Evolutionary conservation across 2,113 vertebrate genomes (phyloP).

Genomic region (Labeo rohita): DNA sequence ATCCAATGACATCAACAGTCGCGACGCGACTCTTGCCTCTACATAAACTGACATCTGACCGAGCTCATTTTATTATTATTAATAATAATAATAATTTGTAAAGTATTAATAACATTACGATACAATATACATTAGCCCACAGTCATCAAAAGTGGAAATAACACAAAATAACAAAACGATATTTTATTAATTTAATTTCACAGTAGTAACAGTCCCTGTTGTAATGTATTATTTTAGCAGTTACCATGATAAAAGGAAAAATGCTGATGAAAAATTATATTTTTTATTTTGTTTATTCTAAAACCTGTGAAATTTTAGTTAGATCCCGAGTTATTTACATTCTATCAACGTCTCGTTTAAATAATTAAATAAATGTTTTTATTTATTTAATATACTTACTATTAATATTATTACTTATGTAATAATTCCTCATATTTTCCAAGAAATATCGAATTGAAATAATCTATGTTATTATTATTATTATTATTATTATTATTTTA

Average conservation of each 20-base stretch:
- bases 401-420: no score
- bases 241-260: background rate
- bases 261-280: background rate
- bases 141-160: background rate
- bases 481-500: no score
- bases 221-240: background rate
- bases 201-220: background rate
- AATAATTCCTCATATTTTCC: background rate
- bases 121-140: background rate
- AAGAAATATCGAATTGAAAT: background rate
- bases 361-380: no score
- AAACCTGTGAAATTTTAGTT: background rate
- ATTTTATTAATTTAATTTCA: background rate
- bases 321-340: background rate
- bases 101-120: background rate
- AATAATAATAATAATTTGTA: background rate
- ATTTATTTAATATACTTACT: no score
- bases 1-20: conserved; percentile 59
- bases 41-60: background rate
- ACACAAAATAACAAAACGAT: background rate
- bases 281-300: background rate
- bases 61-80: background rate
- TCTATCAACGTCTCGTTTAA: background rate
- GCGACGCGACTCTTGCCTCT: background rate
- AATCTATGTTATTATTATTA: no score